phyloP scores from a whole-genome alignment of 37 sponge, comb jelly and placozoan genomes.

The Trichoplax adhaerens region DNA sequence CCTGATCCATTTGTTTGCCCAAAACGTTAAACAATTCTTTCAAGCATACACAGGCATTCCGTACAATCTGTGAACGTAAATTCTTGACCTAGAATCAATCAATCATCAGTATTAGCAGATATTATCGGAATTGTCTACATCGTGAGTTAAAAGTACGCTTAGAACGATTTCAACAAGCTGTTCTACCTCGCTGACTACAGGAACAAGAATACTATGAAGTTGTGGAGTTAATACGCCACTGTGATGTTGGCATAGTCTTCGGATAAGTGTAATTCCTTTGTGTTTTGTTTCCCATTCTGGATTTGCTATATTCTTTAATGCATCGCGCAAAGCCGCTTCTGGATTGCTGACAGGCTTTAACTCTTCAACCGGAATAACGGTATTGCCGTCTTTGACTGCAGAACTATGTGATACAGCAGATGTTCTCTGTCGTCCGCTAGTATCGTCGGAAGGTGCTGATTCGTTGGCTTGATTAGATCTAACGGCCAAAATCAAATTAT shows the following conservation, averaged over 20 bases:
- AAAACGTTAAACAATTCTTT: conserved; percentile 44
- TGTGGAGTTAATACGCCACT: conserved; percentile 28
- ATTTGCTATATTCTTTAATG: conserved; percentile 17
- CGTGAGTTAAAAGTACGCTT: neutral
- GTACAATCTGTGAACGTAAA: conserved; percentile 58
- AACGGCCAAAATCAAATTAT: too few species aligned
- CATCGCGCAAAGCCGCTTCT: conserved; percentile 25
- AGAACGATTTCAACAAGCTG: too few species aligned
- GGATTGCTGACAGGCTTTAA: conserved; percentile 13
- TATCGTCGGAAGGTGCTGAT: too few species aligned
- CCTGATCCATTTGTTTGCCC: conserved; percentile 43
- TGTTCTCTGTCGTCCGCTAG: too few species aligned
- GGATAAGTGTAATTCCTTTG: conserved; percentile 30
- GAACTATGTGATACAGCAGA: too few species aligned
- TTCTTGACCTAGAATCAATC: conserved; percentile 53
- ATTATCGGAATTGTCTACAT: neutral
- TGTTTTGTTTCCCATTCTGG: conserved; percentile 39
- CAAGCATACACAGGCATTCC: conserved; percentile 59
- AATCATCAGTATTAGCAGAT: neutral
- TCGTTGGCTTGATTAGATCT: too few species aligned
- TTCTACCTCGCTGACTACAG: conserved; percentile 46
- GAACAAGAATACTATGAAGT: conserved; percentile 26
- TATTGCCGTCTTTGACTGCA: neutral
- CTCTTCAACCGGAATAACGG: neutral
- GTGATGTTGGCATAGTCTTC: conserved; percentile 36